Base-by-base conservation (phyloP, 2,113 vertebrate species). In the Asarcornis scutulata region DNA sequence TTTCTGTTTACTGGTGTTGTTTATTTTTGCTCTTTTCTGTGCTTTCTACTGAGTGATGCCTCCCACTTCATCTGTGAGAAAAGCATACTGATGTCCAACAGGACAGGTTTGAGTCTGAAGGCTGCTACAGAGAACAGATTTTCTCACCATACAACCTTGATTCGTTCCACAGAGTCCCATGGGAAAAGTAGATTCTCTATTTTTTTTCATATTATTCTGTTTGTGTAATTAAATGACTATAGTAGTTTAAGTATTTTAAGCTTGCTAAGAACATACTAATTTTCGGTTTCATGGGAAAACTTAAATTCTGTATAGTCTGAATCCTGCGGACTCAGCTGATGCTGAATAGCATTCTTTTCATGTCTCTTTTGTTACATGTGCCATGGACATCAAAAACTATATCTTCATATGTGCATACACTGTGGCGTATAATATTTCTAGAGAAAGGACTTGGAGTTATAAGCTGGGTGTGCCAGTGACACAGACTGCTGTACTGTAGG, bases 211-310 rank as follows among this genome's bases (percentile, higher is more conserved):
- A 20, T 44, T 85, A 83, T 91, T 71, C 36, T 58, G 16, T 80
- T 86, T 14, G 52, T 52, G 10, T 22, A 80, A 59, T 88, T 56
- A 76, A 3, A 50, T 12, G 25, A 52, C 58, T 60, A 56, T 60
- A 38, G 7, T 52, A 52, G 7, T 52, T 29, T 38, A 25, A 42
- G 23, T 26, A 60, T 86, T 94, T 80, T 68, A 88, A 88, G 60
- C 31, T 34, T 66, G 15, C 26, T 77, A 83, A 76, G 14, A 84
- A 83, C 59, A 42, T 26, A 63, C 2, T 4, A 21, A 40, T 56
- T 78, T 75, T 83, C 29, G 48, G 9, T 84, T 93, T 67, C 56
- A 68, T 13, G 25, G 22, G 13, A 91, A 91, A 94, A n/a, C 42
- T 81, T 48, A 46, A 88, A 58, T 58, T 29, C 9, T 32, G 42